Conservation (phyloP, 2,797 vertebrate genomes). For the Octomys mimax region DNA sequence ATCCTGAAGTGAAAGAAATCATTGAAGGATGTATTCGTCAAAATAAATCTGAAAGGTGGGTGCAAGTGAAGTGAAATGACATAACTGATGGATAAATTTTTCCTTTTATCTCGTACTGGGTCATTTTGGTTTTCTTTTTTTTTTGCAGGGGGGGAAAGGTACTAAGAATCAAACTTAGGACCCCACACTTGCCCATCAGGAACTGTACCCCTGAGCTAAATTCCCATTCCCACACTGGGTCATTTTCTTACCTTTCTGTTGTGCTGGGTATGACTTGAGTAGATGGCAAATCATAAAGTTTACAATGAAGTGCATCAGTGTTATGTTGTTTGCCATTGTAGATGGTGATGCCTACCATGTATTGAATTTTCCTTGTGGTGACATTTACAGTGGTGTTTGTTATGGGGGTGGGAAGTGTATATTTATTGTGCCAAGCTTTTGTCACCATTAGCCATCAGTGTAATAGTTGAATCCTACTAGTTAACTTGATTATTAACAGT, state of each 20-base stretch:
- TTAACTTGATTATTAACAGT: conserved; percentile 56
- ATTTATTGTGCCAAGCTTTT: conserved; percentile 50
- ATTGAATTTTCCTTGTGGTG: conserved; percentile 49
- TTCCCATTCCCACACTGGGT: background rate
- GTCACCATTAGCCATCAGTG: conserved; percentile 52
- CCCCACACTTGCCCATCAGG: no score
- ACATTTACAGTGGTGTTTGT: background rate
- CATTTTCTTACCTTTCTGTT: conserved; percentile 64
- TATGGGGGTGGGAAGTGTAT: no score
- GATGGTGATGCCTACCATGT: background rate
- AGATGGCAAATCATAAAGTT: conserved; percentile 35
- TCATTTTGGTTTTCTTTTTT: background rate
- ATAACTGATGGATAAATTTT: conserved; percentile 62
- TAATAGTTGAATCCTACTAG: conserved; percentile 22
- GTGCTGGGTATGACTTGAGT: conserved; percentile 39
- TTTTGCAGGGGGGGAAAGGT: no score
- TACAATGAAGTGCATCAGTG: conserved; percentile 60
- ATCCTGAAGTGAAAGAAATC: conserved; percentile 98
- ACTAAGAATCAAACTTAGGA: no score
- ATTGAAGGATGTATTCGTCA: conserved; percentile 97
- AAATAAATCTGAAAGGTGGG: conserved; percentile 95
- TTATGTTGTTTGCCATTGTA: conserved; percentile 16
- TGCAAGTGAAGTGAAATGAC: conserved; percentile 50
- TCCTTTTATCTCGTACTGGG: background rate
- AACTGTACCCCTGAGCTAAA: no score